Percentiles rank a stretch among this genome's conserved stretches.
Evolutionary conservation across 2,797 vertebrate species (phyloP).

Genomic region (Orientallactaga sibirica): DNA sequence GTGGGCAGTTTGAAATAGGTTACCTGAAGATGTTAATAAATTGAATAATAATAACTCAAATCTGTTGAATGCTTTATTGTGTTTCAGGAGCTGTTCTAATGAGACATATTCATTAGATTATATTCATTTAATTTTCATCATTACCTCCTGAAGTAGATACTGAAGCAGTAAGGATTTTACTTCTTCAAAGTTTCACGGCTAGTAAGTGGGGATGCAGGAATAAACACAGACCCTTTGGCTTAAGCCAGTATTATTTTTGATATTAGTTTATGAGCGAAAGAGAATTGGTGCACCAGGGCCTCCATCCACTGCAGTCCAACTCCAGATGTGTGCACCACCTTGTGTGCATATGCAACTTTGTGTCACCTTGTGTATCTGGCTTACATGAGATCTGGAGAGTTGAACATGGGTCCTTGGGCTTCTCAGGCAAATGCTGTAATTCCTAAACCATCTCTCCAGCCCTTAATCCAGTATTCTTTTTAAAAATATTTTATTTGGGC

Average conservation of each 20-base stretch:
- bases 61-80: slow-evolving; percentile 46
- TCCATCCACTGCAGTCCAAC: no score
- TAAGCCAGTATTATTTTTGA: background rate
- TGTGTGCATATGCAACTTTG: no score
- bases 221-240: slow-evolving; percentile 38
- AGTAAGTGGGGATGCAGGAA: slow-evolving; percentile 6
- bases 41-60: slow-evolving; percentile 51
- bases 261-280: background rate
- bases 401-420: no score
- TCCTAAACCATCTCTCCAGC: no score
- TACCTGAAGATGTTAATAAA: slow-evolving; percentile 12
- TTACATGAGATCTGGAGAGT: no score
- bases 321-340: no score
- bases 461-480: no score
- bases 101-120: background rate
- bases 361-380: no score
- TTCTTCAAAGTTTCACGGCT: slow-evolving; percentile 18
- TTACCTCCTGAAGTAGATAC: background rate
- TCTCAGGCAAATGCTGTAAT: no score
- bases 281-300: no score
- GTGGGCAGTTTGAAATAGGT: slow-evolving; percentile 55
- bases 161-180: slow-evolving; percentile 36
- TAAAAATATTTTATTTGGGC: no score
- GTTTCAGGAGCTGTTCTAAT: slow-evolving; percentile 37
- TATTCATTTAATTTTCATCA: slow-evolving; percentile 36